A percentile compares a stretch with the other conserved stretches of the same genome.
Conservation (phyloP, 2,888 invertebrate genomes). For the Masnerella sp. region DNA sequence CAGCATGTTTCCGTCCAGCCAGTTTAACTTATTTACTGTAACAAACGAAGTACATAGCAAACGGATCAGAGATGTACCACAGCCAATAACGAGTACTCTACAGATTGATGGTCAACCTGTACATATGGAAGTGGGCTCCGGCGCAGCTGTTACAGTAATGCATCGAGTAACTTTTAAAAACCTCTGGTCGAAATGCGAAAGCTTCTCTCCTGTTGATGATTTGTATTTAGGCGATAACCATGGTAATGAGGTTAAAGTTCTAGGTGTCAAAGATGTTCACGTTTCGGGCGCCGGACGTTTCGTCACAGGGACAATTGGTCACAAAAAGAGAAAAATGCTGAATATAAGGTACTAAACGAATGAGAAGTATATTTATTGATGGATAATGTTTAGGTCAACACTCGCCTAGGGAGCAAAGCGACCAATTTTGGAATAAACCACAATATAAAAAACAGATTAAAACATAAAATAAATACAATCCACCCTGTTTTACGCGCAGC, state of each 20-base stretch:
- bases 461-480: too few species aligned
- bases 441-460: too few species aligned
- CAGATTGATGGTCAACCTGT: background rate
- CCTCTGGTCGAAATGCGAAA: background rate
- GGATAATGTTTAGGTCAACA: too few species aligned
- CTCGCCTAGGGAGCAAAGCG: too few species aligned
- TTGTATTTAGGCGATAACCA: background rate
- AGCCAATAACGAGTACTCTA: background rate
- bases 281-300: conserved; percentile 1
- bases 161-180: conserved; percentile 5
- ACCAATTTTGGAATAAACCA: too few species aligned
- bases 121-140: conserved; percentile 28
- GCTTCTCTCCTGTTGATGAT: background rate
- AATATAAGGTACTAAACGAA: too few species aligned
- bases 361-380: too few species aligned
- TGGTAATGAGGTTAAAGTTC: conserved; percentile 6
- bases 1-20: background rate
- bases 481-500: too few species aligned
- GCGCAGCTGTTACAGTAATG: conserved; percentile 28
- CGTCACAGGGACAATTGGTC: background rate
- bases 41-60: background rate
- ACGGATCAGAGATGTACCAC: background rate
- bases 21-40: conserved; percentile 7
- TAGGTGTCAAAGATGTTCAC: conserved; percentile 5
- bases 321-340: background rate